Percentiles rank a stretch among this genome's conserved stretches.
Conservation (phyloP, 2,888 invertebrate species). For the Acleris laterana region DNA sequence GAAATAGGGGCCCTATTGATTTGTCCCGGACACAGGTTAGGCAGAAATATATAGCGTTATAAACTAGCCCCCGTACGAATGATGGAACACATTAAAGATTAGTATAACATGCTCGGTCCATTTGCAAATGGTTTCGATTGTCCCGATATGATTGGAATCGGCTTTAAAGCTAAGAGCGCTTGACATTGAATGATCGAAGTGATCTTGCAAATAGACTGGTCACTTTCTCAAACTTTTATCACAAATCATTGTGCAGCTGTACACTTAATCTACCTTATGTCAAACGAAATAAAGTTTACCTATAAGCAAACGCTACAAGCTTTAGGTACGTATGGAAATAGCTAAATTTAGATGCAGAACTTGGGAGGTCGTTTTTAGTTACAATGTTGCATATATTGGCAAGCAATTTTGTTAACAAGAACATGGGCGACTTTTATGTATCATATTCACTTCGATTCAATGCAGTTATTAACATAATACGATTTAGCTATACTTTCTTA, state of each 20-base stretch:
- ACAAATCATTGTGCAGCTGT: background rate
- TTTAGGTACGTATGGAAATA: no score
- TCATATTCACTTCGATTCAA: no score
- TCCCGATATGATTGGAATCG: constrained; percentile 9
- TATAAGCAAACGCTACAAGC: background rate
- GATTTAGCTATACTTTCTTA: no score
- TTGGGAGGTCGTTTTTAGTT: no score
- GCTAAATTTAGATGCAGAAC: no score
- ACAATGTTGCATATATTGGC: no score
- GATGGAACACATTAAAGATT: constrained; percentile 8
- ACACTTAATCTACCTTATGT: background rate
- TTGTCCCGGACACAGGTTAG: no score
- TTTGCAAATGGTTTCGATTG: constrained; percentile 13
- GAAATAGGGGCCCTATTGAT: background rate
- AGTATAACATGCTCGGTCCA: background rate
- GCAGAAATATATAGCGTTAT: background rate
- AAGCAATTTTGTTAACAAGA: no score
- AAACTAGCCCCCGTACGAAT: constrained; percentile 3
- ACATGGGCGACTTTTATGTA: no score
- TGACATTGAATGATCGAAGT: constrained; percentile 25
- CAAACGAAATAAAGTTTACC: background rate
- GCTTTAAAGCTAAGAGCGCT: background rate
- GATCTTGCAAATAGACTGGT: constrained; percentile 9
- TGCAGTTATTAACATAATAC: no score
- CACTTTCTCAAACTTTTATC: background rate